phyloP scores from a whole-genome alignment of 2,888 invertebrate species.

The Priocnemis perturbator region DNA sequence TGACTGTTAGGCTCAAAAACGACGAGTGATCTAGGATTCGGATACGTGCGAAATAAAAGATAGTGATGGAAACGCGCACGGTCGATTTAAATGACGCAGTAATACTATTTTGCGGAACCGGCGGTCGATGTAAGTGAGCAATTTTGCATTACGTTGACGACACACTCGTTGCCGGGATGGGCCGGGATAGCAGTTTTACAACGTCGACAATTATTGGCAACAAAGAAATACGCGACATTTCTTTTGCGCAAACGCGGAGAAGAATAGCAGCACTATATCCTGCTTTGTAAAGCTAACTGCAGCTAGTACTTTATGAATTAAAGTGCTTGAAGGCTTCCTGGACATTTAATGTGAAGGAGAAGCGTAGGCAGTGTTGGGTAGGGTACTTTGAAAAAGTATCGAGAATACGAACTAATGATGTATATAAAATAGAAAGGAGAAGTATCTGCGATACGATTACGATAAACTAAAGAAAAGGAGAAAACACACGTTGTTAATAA shows the following conservation, averaged over 20 bases:
- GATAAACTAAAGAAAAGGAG: no score
- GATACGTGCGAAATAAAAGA: neutral
- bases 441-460: slow-evolving; percentile 14
- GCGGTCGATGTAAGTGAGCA: no score
- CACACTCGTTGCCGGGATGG: no score
- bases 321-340: slow-evolving; percentile 7
- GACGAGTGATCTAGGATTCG: slow-evolving; percentile 19
- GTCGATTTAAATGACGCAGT: neutral
- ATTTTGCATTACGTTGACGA: no score
- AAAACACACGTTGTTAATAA: slow-evolving; percentile 12
- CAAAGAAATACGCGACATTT: no score
- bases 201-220: no score
- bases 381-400: slow-evolving; percentile 20
- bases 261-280: no score
- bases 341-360: slow-evolving; percentile 3
- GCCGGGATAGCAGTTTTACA: no score
- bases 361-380: slow-evolving; percentile 12
- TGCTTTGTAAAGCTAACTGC: neutral
- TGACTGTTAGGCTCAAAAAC: slow-evolving; percentile 40
- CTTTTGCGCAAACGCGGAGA: no score
- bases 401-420: slow-evolving; percentile 2
- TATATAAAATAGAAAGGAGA: slow-evolving; percentile 9
- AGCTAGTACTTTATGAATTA: slow-evolving; percentile 12
- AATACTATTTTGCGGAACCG: slow-evolving; percentile 3
- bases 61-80: neutral